These are phyloP conservation scores for Apodemus agrarius DNA, from an alignment of 2,797 vertebrate species.

Conservation along the genomic window DNA sequence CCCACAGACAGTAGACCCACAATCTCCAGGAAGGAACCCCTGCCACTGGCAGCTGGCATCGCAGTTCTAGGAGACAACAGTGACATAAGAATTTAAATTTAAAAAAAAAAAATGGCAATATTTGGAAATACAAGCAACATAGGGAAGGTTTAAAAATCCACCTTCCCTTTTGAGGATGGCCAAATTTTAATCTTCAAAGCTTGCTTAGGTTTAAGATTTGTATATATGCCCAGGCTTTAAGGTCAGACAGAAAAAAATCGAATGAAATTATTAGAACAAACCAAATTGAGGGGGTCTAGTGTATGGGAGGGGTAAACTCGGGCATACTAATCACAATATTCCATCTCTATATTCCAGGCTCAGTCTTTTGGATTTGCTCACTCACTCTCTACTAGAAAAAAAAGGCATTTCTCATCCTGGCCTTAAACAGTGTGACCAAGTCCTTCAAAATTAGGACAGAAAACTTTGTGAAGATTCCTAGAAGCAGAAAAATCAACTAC, in stretches of 20 bases:
- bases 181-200: neutral
- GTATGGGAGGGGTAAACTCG: neutral
- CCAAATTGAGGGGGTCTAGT: neutral
- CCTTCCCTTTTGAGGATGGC: neutral
- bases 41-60: neutral
- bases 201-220: neutral
- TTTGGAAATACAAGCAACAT: neutral
- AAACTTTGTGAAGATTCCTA: neutral
- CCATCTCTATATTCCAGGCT: neutral
- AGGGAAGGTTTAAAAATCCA: neutral
- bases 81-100: neutral
- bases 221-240: neutral
- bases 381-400: neutral
- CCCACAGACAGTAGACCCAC: neutral
- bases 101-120: neutral
- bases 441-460: neutral
- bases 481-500: neutral
- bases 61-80: neutral
- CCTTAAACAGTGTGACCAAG: neutral
- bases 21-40: neutral
- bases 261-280: neutral
- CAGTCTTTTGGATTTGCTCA: neutral
- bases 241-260: neutral
- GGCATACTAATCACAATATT: neutral
- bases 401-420: neutral